Percentiles rank a stretch among this genome's conserved stretches.
phyloP scores from a whole-genome alignment of 2,888 invertebrate genomes.

The Heterodera filipjevi region DNA sequence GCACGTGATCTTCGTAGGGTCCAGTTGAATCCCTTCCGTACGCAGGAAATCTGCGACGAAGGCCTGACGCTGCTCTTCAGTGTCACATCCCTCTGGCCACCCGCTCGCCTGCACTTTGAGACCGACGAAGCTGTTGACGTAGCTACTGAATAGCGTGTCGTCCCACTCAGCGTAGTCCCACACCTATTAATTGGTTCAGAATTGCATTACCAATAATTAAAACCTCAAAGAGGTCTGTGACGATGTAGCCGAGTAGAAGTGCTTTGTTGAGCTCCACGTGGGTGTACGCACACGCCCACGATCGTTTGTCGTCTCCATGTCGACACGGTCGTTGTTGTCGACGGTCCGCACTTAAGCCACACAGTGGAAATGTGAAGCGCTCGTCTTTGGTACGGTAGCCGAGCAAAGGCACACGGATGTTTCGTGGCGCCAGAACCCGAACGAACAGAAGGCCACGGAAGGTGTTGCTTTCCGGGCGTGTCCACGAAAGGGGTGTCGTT shows the following conservation, averaged over 20 bases:
- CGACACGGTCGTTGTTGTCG: not conserved
- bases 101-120: slow-evolving; percentile 34
- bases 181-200: not conserved
- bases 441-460: no score
- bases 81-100: slow-evolving; percentile 23
- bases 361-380: not conserved
- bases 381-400: not conserved
- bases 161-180: slow-evolving; percentile 17
- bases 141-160: not conserved
- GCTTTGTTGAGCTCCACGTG: slow-evolving; percentile 11
- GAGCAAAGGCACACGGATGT: no score
- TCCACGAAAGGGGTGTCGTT: no score
- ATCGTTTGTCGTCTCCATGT: not conserved
- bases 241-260: not conserved
- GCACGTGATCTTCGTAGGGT: not conserved
- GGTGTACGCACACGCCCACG: slow-evolving; percentile 7
- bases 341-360: not conserved
- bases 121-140: slow-evolving; percentile 27
- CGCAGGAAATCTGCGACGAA: not conserved
- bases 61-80: slow-evolving; percentile 1
- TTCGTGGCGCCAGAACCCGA: no score
- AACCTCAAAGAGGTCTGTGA: not conserved
- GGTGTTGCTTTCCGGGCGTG: no score
- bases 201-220: not conserved
- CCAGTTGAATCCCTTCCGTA: slow-evolving; percentile 21